Percentiles rank a stretch among this genome's conserved stretches.
Conservation (phyloP, 2,888 invertebrate genomes). For the Quadriops clusia region DNA sequence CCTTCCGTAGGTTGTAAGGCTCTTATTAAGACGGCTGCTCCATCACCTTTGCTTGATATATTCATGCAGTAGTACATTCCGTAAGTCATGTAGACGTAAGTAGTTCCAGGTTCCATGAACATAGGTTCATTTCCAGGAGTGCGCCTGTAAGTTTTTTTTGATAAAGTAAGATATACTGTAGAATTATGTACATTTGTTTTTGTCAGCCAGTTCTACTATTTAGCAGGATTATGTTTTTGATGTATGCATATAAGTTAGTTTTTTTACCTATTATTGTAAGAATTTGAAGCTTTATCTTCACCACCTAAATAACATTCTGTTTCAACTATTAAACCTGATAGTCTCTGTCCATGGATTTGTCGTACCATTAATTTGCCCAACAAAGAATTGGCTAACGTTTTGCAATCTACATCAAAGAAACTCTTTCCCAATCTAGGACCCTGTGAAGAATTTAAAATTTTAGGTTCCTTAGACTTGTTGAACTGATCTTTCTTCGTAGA, state of each 20-base stretch:
- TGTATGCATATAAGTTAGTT: neutral
- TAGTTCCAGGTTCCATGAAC: conserved; percentile 60
- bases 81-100: conserved; percentile 60
- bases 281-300: conserved; percentile 49
- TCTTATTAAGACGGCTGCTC: conserved; percentile 55
- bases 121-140: conserved; percentile 55
- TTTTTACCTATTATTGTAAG: conserved; percentile 12
- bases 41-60: conserved; percentile 52
- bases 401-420: conserved; percentile 38
- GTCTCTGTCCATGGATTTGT: conserved; percentile 37
- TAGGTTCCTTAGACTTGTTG: too few species aligned
- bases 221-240: neutral
- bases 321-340: conserved; percentile 58
- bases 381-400: conserved; percentile 43
- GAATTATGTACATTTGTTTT: neutral
- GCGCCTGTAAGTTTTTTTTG: conserved; percentile 32
- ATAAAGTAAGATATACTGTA: conserved; percentile 2
- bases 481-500: too few species aligned
- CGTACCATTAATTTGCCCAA: conserved; percentile 52
- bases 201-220: neutral
- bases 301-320: conserved; percentile 60
- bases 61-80: conserved; percentile 67
- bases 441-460: too few species aligned
- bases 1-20: conserved; percentile 54
- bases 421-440: conserved; percentile 25